Conservation (phyloP, 2,888 invertebrate species). For the Chrysolina americana region DNA sequence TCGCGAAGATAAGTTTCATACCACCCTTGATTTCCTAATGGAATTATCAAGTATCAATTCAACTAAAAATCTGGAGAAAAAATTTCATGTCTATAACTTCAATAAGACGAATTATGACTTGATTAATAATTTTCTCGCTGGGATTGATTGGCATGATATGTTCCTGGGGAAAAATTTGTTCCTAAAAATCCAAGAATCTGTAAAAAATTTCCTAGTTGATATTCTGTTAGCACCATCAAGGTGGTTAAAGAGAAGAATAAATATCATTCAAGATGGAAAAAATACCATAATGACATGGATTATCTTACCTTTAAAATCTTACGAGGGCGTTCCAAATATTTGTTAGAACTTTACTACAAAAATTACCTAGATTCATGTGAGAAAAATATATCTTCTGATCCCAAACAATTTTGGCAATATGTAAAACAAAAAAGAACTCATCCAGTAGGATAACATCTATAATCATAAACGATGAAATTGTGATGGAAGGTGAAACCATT, state of each 20-base stretch:
- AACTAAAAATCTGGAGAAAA: neutral
- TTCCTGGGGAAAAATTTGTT: neutral
- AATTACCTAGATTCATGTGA: too few species aligned
- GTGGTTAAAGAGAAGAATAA: conserved; percentile 19
- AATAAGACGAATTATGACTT: conserved; percentile 15
- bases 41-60: neutral
- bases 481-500: too few species aligned
- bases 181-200: conserved; percentile 12
- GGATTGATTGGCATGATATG: conserved; percentile 5
- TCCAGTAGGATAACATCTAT: too few species aligned
- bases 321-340: neutral
- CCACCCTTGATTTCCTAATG: neutral
- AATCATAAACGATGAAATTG: too few species aligned
- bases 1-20: neutral
- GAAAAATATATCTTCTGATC: too few species aligned
- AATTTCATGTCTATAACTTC: conserved; percentile 16
- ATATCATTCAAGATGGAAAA: conserved; percentile 10
- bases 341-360: neutral
- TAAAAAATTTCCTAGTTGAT: conserved; percentile 24
- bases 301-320: neutral
- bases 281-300: neutral
- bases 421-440: too few species aligned
- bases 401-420: too few species aligned
- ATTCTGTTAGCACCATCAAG: conserved; percentile 17
- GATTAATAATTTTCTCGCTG: neutral